phyloP scores from a whole-genome alignment of 2,797 vertebrate genomes.

The Ceryle rudis region DNA sequence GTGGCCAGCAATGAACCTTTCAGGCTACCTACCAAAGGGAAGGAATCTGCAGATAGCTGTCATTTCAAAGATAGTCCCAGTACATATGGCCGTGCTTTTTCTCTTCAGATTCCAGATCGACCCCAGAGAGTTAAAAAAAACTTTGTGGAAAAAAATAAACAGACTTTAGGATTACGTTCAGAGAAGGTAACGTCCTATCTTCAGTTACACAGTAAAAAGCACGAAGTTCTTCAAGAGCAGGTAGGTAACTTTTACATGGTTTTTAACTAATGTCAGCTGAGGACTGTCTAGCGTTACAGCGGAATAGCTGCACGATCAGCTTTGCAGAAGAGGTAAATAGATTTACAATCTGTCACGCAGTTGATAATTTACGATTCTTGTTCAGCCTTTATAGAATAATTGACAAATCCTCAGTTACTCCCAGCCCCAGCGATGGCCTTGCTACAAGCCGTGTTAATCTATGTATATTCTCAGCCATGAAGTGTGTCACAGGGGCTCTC shows the following conservation, averaged over 20 bases:
- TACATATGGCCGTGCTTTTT: neutral
- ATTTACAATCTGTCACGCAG: neutral
- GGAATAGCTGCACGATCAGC: neutral
- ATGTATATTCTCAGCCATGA: rapidly evolving
- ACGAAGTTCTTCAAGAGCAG: conserved; percentile 63
- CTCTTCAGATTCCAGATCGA: neutral
- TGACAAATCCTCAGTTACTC: neutral
- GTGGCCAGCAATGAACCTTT: neutral
- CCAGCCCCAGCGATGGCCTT: neutral
- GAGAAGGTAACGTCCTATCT: conserved; percentile 82
- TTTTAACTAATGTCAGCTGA: neutral
- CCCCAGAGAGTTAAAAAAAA: conserved; percentile 66
- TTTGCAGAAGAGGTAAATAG: neutral
- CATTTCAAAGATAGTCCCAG: neutral
- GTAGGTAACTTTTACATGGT: conserved; percentile 65
- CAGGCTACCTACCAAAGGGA: neutral
- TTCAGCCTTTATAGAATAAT: neutral
- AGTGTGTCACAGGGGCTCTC: neutral
- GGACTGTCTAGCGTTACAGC: neutral
- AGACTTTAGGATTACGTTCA: conserved; percentile 81
- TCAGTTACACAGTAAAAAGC: conserved; percentile 75
- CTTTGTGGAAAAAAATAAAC: conserved; percentile 87
- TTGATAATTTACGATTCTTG: rapidly evolving
- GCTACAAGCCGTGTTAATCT: neutral
- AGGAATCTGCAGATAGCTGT: neutral